Evolutionary conservation across 2,797 vertebrate species (phyloP).

Genomic region (Centroberyx gerrardi): DNA sequence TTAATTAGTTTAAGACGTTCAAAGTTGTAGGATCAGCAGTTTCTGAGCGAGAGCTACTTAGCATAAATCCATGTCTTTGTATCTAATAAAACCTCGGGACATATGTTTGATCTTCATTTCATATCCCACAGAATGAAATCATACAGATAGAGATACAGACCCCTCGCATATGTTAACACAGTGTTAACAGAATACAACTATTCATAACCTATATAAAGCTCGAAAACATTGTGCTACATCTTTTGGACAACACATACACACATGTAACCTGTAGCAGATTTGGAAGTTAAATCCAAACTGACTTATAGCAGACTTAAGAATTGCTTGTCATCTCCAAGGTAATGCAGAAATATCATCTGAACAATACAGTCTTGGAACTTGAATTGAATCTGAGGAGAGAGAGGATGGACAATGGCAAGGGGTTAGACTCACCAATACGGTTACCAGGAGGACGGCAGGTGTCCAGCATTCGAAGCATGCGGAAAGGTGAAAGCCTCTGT

Average conservation of each 20-base stretch:
- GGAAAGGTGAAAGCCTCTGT: constrained; percentile 82
- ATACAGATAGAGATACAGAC: not conserved
- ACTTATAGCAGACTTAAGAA: no score
- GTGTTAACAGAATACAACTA: not conserved
- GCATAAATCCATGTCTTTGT: constrained; percentile 23
- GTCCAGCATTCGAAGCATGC: constrained; percentile 84
- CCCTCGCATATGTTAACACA: not conserved
- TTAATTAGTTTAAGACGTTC: constrained; percentile 7
- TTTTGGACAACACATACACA: no score
- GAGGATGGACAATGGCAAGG: not conserved
- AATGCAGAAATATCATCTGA: not conserved
- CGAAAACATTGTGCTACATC: no score
- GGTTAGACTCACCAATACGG: constrained; percentile 82
- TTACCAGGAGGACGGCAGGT: constrained; percentile 80
- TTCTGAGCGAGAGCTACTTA: constrained; percentile 26
- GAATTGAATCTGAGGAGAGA: not conserved
- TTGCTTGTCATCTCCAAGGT: no score
- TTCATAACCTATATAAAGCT: not conserved
- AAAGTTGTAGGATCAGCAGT: constrained; percentile 11
- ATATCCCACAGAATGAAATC: not conserved
- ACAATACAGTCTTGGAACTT: not conserved
- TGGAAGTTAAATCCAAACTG: not conserved
- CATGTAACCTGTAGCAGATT: no score
- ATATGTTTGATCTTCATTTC: constrained; percentile 4
- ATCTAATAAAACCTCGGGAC: constrained; percentile 18